Evolutionary conservation across 1,140 invertebrate genomes (phyloP).

Genomic region (Papilio polytes): DNA sequence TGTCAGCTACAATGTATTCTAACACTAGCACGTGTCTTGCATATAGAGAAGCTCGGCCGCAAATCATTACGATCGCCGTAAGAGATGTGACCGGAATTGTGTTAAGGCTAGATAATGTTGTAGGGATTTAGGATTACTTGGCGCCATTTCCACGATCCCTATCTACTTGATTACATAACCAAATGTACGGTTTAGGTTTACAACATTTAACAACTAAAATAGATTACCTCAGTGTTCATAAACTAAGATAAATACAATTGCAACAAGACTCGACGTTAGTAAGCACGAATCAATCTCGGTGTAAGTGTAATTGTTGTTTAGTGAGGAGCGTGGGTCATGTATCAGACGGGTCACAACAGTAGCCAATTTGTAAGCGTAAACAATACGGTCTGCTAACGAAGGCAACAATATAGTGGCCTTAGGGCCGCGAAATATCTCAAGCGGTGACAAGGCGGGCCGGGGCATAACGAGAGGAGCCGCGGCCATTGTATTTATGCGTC

Average conservation of each 20-base stretch:
- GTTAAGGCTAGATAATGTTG: conserved; percentile 66
- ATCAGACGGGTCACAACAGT: conserved; percentile 44
- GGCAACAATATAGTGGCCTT: conserved; percentile 73
- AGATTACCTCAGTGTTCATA: background rate
- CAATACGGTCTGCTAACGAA: conserved; percentile 76
- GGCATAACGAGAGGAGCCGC: conserved; percentile 79
- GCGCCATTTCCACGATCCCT: conserved; percentile 48
- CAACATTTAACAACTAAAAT: background rate
- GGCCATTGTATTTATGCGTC: conserved; percentile 82
- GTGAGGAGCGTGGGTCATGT: background rate
- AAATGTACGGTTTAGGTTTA: background rate
- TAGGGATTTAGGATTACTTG: conserved; percentile 65
- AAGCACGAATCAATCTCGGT: background rate
- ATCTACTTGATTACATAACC: conserved; percentile 12
- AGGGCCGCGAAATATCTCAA: conserved; percentile 75
- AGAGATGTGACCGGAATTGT: conserved; percentile 77
- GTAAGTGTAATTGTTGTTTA: conserved; percentile 1
- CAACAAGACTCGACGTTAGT: background rate
- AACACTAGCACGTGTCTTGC: conserved; percentile 53
- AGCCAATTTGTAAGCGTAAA: conserved; percentile 78
- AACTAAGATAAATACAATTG: background rate
- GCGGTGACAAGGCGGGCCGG: conserved; percentile 72
- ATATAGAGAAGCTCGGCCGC: conserved; percentile 76
- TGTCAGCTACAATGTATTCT: background rate
- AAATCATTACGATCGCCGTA: conserved; percentile 81